Evolutionary conservation across 2,888 invertebrate genomes (phyloP), one percentile per base, ranked within the genome.

Genomic region (Drosophila subsilvestris): DNA sequence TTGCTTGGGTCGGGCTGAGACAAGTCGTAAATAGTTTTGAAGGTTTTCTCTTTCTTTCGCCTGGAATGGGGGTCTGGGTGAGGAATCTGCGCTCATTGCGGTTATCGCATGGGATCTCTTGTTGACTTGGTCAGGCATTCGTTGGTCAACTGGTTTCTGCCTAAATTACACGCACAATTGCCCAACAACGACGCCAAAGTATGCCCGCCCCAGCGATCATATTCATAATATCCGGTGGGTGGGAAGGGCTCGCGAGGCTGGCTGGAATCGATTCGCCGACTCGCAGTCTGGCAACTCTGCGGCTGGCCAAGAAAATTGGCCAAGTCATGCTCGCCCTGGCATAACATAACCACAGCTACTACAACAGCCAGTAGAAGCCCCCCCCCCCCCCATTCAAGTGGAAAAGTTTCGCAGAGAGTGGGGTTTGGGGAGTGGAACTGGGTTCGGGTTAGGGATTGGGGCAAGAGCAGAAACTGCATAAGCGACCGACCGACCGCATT

Each of bases 271-370:
- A 37, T 37, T n/a, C n/a, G 37, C 14, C 37, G 37, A n/a, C 37
- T 37, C 7, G n/a, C 17, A 8, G 22, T 57, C 57, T 25, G 56
- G 57, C 53, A 53, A 61, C 45, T 45, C 47, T 18, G 45, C 29
- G 14, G 17, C 27, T 18, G 14, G 50, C n/a, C 17, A 44, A 50
- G 53, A 37, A 79, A 87, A 82, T 75, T 51, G 78, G 27, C 53
- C 63, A 49, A 82, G 88, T 78, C 86, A 88, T 84, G 88, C 76
- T 68, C 55, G 80, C 70, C 71, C 27, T 69, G 63, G 32, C 37
- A 48, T 57, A 57, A 48, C 54, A 42, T 25, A 29, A 32, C 48
- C 44, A 14, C 17, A 25, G 6, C n/a, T 7, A 14, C 49, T 29
- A 5, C n/a, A 37, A 4, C 10, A 10, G 12, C 32, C 9, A 37